These are phyloP conservation scores for Yponomeuta malinellus DNA, from an alignment of 2,888 invertebrate species.

Conservation along the genomic window DNA sequence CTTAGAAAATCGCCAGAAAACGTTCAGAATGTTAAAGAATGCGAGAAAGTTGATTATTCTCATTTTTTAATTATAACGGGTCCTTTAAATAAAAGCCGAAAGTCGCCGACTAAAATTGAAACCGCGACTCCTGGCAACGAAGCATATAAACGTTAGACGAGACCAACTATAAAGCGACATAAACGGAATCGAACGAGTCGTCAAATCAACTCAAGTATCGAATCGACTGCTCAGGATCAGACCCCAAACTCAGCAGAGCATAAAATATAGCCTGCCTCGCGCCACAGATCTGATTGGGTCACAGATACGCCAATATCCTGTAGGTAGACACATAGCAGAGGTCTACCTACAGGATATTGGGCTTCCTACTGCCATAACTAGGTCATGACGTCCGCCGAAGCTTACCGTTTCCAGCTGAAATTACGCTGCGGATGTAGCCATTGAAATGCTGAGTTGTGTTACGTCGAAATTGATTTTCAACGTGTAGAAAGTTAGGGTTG, in stretches of 20 bases:
- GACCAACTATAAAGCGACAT: no score
- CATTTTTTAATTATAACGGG: no score
- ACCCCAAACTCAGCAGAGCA: conserved; percentile 3
- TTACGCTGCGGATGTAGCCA: background rate
- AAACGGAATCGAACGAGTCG: no score
- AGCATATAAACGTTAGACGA: no score
- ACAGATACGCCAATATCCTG: background rate
- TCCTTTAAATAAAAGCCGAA: no score
- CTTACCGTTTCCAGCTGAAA: background rate
- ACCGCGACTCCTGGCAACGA: no score
- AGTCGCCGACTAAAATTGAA: no score
- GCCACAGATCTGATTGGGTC: background rate
- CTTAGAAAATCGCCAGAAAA: no score
- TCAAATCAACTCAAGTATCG: background rate
- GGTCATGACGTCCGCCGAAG: background rate
- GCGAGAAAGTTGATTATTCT: no score
- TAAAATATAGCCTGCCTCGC: conserved; percentile 1
- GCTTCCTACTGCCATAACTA: background rate
- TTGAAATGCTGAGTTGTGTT: background rate
- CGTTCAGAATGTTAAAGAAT: no score
- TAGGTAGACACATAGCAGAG: background rate
- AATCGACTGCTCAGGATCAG: background rate
- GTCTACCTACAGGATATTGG: background rate
- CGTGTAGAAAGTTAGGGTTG: background rate
- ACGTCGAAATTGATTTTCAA: background rate